phyloP scores from a whole-genome alignment of 2,113 vertebrate species.

The Eolophus roseicapilla region DNA sequence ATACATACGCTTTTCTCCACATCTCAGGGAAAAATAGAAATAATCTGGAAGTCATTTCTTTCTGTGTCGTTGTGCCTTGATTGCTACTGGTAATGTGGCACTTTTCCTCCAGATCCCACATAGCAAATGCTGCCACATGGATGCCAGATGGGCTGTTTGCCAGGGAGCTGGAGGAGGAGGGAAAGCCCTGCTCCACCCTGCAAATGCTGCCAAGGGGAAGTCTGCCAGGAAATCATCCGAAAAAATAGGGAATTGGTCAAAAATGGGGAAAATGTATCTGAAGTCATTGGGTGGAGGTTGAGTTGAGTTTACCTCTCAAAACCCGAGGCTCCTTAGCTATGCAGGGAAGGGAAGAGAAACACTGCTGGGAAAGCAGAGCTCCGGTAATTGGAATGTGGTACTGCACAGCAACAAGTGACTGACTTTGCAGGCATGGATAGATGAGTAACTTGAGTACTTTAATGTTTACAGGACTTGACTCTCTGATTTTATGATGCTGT shows the following conservation, averaged over 20 bases:
- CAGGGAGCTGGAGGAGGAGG: slow-evolving; percentile 16
- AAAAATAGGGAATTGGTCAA: not conserved
- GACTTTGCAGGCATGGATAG: not conserved
- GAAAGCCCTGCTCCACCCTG: not conserved
- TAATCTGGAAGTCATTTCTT: slow-evolving; percentile 31
- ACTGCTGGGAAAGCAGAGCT: fast-evolving
- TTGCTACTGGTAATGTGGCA: slow-evolving; percentile 33
- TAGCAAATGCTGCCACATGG: slow-evolving; percentile 13
- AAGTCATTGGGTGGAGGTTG: not conserved
- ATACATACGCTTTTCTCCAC: not conserved
- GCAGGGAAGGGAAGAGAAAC: not conserved
- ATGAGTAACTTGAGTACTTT: not conserved
- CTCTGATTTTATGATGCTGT: not conserved
- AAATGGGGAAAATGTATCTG: not conserved
- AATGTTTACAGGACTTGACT: not conserved
- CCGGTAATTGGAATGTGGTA: fast-evolving
- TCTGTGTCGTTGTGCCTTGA: not conserved
- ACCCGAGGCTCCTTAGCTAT: too few relatives aligned
- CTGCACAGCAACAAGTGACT: not conserved
- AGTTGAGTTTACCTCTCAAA: not conserved
- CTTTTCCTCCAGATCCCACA: slow-evolving; percentile 3
- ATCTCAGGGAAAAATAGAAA: not conserved
- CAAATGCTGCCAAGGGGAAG: fast-evolving
- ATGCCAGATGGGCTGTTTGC: slow-evolving; percentile 48
- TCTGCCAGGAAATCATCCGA: not conserved